phyloP scores from a whole-genome alignment of 2,113 vertebrate species.

The Raja brachyura region DNA sequence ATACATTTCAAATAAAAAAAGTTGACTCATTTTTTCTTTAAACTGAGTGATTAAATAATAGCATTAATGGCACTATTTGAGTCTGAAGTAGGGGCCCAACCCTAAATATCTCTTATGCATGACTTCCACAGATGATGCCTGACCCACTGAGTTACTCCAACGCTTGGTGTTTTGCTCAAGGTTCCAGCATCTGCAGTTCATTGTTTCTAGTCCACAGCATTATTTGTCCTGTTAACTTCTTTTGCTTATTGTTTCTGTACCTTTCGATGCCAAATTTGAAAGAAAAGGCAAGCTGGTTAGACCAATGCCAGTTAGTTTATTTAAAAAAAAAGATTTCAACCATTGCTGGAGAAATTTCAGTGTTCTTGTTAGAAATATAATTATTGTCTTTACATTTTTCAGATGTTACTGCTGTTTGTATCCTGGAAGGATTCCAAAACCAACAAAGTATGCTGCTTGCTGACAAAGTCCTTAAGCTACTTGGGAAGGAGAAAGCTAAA shows the following conservation, averaged over 20 bases:
- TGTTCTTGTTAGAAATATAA: not conserved
- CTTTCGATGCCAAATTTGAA: not conserved
- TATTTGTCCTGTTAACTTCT: too few relatives aligned
- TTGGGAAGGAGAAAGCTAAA: constrained; percentile 98
- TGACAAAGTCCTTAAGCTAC: constrained; percentile 93
- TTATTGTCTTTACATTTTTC: constrained; percentile 36
- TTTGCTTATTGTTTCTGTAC: not conserved
- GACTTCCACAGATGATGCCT: too few relatives aligned
- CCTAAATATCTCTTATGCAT: too few relatives aligned
- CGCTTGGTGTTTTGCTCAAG: too few relatives aligned
- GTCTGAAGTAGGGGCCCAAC: too few relatives aligned
- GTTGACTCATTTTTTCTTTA: not conserved
- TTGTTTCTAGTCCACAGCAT: too few relatives aligned
- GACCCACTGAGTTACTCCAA: too few relatives aligned
- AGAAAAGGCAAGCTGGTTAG: not conserved
- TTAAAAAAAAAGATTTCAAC: not conserved
- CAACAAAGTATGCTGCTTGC: constrained; percentile 97
- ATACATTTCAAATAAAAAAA: not conserved
- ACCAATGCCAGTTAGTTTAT: not conserved
- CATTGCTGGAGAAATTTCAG: not conserved
- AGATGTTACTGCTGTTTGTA: constrained; percentile 98
- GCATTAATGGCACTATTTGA: not conserved
- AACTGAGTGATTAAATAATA: not conserved
- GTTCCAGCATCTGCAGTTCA: too few relatives aligned
- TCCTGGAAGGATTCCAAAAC: constrained; percentile 97